Evolutionary conservation across 1,140 invertebrate genomes (phyloP), one percentile per base, ranked within the genome.

Genomic region (Adelges cooleyi): DNA sequence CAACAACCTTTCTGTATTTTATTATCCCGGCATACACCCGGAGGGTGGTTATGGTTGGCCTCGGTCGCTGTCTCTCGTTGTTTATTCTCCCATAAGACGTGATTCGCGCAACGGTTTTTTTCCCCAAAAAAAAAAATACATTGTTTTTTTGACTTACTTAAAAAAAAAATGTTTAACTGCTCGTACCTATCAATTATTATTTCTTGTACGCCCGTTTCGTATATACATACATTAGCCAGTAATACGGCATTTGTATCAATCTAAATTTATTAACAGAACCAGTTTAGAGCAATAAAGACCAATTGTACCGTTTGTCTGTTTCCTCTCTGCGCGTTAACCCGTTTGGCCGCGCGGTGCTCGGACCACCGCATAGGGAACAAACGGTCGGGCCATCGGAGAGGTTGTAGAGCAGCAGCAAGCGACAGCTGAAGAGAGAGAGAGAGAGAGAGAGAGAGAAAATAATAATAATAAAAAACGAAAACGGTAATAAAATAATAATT

Each of bases 191-290:
- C n/a, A n/a, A n/a, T n/a, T n/a, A n/a, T n/a, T n/a, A 27, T 48
- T 62, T 62, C 56, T 62, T 54, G 36, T 54, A 42, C 33, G 15
- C 52, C 36, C 33, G 38, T n/a, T n/a, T n/a, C n/a, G n/a, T n/a
- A n/a, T n/a, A n/a, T n/a, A n/a, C 46, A 9, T 62, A 62, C 56
- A 62, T 62, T 62, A 62, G 42, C 56, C 42, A 13, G 46, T 62
- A 62, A 62, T 62, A 62, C 56, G 56, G 56, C 56, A 62, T 62
- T 62, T 46, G 56, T 62, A 62, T 62, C 56, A 62, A 62, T 62
- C 56, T 62, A 62, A 62, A 62, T 62, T 62, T 44, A 62, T 62
- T 62, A 62, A 62, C 56, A 62, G 56, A 62, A 48, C 56, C 56
- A 62, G 56, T 62, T 62, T 62, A 62, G 42, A 62, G 56, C 42